phyloP scores from a whole-genome alignment of 2,797 vertebrate species.

The Cottoperca gobio region DNA sequence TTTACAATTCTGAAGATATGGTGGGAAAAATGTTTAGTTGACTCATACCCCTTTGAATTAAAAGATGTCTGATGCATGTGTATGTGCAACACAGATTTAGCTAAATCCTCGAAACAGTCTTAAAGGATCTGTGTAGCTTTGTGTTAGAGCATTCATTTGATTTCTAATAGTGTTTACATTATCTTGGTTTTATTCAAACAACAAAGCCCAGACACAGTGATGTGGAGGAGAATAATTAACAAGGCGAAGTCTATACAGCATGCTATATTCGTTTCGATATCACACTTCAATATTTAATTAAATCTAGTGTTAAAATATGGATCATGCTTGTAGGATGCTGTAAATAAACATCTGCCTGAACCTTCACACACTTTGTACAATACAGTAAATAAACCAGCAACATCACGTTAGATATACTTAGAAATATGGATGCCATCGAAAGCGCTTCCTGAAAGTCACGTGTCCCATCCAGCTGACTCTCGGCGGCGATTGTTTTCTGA shows the following conservation, averaged over 20 bases:
- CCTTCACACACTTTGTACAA: background rate
- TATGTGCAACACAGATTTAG: background rate
- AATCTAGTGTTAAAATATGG: constrained; percentile 2
- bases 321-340: constrained; percentile 6
- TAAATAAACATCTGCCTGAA: constrained; percentile 46
- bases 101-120: background rate
- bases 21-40: background rate
- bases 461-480: constrained; percentile 37
- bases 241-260: background rate
- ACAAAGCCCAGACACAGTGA: background rate
- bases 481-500: constrained; percentile 36
- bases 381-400: background rate
- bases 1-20: background rate
- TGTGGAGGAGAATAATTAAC: background rate
- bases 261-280: background rate
- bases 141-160: background rate
- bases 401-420: background rate
- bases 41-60: background rate
- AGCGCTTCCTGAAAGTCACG: constrained; percentile 23
- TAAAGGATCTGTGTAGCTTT: constrained; percentile 10
- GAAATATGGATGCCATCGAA: background rate
- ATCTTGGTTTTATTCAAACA: background rate
- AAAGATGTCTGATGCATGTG: constrained; percentile 6
- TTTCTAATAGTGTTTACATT: constrained; percentile 11
- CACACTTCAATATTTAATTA: constrained; percentile 6